phyloP scores from a whole-genome alignment of 2,113 vertebrate genomes.

The Talpa occidentalis region DNA sequence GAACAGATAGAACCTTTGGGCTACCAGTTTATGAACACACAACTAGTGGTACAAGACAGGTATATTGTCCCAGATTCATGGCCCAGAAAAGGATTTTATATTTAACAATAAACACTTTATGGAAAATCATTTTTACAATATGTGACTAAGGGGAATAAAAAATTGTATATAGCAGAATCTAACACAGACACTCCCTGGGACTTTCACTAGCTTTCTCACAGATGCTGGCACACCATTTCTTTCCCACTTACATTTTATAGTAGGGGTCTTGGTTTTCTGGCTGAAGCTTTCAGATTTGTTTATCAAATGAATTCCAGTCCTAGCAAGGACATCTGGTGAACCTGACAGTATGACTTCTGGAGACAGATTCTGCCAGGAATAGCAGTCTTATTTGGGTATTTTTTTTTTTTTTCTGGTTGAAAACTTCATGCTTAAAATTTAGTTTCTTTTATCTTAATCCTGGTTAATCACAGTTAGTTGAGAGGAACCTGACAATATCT shows the following conservation, averaged over 20 bases:
- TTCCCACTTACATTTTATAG: slow-evolving; percentile 1
- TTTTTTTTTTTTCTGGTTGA: neutral
- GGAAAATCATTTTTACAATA: slow-evolving; percentile 31
- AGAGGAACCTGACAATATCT: neutral
- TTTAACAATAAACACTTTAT: neutral
- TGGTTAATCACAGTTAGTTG: neutral
- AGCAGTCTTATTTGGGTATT: neutral
- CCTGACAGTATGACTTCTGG: neutral
- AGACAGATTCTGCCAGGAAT: neutral
- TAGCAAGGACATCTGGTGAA: neutral
- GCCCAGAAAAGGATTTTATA: slow-evolving; percentile 1
- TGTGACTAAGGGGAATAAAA: neutral
- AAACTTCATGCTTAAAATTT: slow-evolving; percentile 8
- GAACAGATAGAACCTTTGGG: slow-evolving; percentile 10
- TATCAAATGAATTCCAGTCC: slow-evolving; percentile 62
- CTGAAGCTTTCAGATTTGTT: slow-evolving; percentile 60
- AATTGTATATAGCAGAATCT: neutral
- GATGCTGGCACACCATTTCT: neutral
- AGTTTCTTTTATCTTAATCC: neutral
- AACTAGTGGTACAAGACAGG: slow-evolving; percentile 8
- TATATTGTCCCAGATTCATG: neutral
- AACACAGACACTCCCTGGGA: neutral
- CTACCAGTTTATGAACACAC: slow-evolving; percentile 8
- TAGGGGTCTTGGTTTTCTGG: neutral
- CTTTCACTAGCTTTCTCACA: neutral